Base-by-base conservation (phyloP, 1,140 invertebrate genomes). In the Panulirus ornatus region DNA sequence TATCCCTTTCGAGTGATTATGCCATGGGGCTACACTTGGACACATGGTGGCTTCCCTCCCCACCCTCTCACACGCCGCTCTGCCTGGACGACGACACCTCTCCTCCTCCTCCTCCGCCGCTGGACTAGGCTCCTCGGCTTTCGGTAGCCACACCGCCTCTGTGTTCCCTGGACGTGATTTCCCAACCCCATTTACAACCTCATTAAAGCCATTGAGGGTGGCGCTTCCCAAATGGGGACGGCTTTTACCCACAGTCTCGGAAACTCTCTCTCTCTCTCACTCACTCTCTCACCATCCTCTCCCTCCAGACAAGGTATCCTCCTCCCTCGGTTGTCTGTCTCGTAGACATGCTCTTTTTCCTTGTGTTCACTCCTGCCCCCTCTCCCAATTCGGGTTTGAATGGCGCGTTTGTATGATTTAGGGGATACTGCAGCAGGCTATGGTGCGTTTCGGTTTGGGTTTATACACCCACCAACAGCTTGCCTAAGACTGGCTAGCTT, bases 101-200 rank as follows among this genome's bases (percentile, higher is more conserved):
- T 44, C 70, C 40, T 84, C 63, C 58, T 44, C 40, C 63, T 14
- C 83, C 70, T n/a, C 11, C 22, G 16, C 40, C 19, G 22, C 36
- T 58, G 1, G 16, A 16, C 34, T 38, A 38, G 38, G 22, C 19
- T 6, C 27, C 40, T 44, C 11, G 19, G 58, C n/a, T 16, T 71
- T 85, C 42, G 16, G 44, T 30, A 51, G 71, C 58, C 84, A 19
- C 81, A 27, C 27, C 70, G 19, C 27, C 22, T 54, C 14, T 75
- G 47, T 86, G 44, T 76, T 70, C 73, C 84, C 38, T 54, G 84
- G 71, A 75, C 71, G 71, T 76, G 84, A 73, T 76, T 86, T 51
- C 44, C 71, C 47, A 5, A 51, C 2, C n/a, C 84, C 42, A 84
- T 84, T 71, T 73, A 70, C 63, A 44, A 44, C 63, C 83, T 73